phyloP scores from a whole-genome alignment of 2,888 invertebrate species.

The Andrena marginata region DNA sequence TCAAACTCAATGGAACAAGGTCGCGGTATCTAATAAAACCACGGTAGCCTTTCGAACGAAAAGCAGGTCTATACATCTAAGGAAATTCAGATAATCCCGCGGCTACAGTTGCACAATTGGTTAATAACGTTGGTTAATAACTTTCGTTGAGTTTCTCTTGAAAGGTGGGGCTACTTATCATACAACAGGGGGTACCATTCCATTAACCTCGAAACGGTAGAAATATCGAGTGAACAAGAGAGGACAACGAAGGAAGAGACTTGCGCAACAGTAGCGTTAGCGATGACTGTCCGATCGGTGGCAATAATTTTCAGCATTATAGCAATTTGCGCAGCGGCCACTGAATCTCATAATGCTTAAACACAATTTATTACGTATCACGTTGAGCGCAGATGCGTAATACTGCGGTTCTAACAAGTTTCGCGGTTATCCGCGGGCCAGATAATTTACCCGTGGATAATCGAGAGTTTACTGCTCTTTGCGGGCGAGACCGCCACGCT shows the following conservation, averaged over 20 bases:
- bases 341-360: constrained; percentile 47
- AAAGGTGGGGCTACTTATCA: not conserved
- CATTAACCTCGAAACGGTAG: not conserved
- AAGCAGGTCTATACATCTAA: too few species aligned
- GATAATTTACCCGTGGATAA: constrained; percentile 65
- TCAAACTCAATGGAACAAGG: not conserved
- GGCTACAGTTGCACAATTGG: too few species aligned
- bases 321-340: constrained; percentile 16
- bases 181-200: not conserved
- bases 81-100: too few species aligned
- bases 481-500: constrained; percentile 30
- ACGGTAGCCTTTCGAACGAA: too few species aligned
- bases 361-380: constrained; percentile 54
- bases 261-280: not conserved
- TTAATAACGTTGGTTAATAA: too few species aligned
- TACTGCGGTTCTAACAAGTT: constrained; percentile 59
- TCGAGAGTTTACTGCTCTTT: constrained; percentile 57
- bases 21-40: too few species aligned
- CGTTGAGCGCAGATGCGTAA: constrained; percentile 52
- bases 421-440: constrained; percentile 58
- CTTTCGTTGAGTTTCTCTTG: too few species aligned
- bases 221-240: not conserved
- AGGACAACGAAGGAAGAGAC: constrained; percentile 4
- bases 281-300: constrained; percentile 9
- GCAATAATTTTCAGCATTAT: constrained; percentile 41